Percentiles rank a stretch among this genome's conserved stretches.
Conservation (phyloP, 2,888 invertebrate species). For the Chelonus formosanus region DNA sequence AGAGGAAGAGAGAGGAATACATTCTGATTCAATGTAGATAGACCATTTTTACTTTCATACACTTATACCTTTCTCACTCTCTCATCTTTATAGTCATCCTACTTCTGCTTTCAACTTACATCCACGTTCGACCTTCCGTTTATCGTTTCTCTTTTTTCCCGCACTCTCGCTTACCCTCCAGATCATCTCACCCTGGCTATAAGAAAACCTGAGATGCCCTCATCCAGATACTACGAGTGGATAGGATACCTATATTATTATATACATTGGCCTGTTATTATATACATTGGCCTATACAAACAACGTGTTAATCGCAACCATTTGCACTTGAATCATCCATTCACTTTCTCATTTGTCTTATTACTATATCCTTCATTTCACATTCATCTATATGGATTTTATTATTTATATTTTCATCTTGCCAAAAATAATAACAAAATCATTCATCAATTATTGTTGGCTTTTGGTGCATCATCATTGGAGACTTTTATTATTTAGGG, state of each 20-base stretch:
- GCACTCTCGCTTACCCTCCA: constrained; percentile 10
- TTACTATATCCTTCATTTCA: constrained; percentile 14
- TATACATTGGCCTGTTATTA: constrained; percentile 58
- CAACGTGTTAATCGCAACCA: constrained; percentile 63
- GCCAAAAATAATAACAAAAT: no score
- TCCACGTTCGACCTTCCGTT: constrained; percentile 13
- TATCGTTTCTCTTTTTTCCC: no score
- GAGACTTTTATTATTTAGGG: not conserved
- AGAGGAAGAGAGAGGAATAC: constrained; percentile 15
- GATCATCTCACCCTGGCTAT: constrained; percentile 20
- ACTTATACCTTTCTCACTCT: constrained; percentile 24
- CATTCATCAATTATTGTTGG: not conserved
- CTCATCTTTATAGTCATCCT: constrained; percentile 14
- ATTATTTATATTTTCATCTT: not conserved
- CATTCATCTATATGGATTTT: constrained; percentile 16
- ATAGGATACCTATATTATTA: constrained; percentile 58
- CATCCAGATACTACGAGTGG: constrained; percentile 43
- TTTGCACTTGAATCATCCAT: constrained; percentile 36
- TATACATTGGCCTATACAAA: constrained; percentile 64
- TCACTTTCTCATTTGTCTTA: constrained; percentile 18
- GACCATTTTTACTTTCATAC: constrained; percentile 33
- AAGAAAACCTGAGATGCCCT: constrained; percentile 46
- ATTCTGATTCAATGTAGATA: constrained; percentile 32
- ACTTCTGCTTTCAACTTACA: not conserved
- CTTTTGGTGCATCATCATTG: no score